Percentiles rank a stretch among this genome's conserved stretches.
Evolutionary conservation across 1,140 invertebrate genomes (phyloP).

Genomic region (Parapsyche elsis): DNA sequence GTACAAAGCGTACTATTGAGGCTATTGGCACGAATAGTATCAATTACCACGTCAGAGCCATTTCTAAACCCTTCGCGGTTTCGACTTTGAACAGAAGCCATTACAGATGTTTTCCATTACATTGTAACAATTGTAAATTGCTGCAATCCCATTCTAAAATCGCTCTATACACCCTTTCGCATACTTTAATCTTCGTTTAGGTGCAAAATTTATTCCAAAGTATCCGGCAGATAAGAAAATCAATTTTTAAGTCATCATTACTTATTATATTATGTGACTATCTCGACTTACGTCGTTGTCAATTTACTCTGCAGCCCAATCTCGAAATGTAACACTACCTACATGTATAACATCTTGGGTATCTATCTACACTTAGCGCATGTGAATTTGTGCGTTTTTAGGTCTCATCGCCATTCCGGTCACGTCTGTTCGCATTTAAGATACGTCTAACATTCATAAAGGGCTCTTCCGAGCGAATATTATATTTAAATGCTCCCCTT

Average conservation of each 20-base stretch:
- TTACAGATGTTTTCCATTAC: slow-evolving; percentile 20
- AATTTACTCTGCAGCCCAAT: neutral
- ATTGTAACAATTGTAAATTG: neutral
- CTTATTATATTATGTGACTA: too few relatives aligned
- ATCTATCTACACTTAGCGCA: neutral
- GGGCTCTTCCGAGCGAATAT: slow-evolving; percentile 35
- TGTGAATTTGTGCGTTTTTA: slow-evolving; percentile 7
- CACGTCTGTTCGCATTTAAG: slow-evolving; percentile 38
- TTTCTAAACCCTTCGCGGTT: slow-evolving; percentile 7
- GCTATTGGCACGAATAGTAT: slow-evolving; percentile 13
- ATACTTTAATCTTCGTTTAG: too few relatives aligned
- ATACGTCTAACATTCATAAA: slow-evolving; percentile 38
- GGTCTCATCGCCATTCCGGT: slow-evolving; percentile 2
- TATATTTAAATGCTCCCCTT: slow-evolving; percentile 28
- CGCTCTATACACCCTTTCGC: too few relatives aligned
- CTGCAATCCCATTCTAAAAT: too few relatives aligned
- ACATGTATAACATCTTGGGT: slow-evolving; percentile 9
- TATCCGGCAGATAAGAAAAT: too few relatives aligned
- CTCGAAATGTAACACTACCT: neutral
- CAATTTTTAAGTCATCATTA: too few relatives aligned
- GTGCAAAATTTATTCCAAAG: too few relatives aligned
- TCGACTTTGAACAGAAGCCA: neutral
- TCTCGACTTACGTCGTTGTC: neutral
- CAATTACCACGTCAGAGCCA: neutral
- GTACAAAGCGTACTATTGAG: slow-evolving; percentile 1